Evolutionary conservation across 2,888 invertebrate genomes (phyloP).

Genomic region (Metopia argyrocephala): DNA sequence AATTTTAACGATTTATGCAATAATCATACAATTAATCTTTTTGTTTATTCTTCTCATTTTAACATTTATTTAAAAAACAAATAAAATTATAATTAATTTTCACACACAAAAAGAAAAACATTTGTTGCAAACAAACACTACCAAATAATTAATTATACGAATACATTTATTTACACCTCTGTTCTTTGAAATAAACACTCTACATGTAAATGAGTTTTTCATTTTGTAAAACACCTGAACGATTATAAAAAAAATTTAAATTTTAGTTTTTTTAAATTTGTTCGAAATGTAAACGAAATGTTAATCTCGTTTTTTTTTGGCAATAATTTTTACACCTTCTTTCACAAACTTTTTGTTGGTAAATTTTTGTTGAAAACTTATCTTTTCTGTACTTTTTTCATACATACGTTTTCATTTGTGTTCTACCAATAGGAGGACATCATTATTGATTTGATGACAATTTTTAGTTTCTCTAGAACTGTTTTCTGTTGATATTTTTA

Average conservation of each 20-base stretch:
- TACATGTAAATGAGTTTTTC: too few species aligned
- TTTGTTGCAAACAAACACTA: neutral
- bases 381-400: neutral
- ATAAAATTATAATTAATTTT: neutral
- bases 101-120: neutral
- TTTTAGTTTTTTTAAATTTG: too few species aligned
- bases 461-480: neutral
- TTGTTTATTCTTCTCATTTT: slow-evolving; percentile 42
- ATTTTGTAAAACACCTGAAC: neutral
- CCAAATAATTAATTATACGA: neutral
- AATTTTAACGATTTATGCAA: neutral
- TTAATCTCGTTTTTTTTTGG: neutral
- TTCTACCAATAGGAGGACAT: too few species aligned
- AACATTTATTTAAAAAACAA: slow-evolving; percentile 13
- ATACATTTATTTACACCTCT: neutral
- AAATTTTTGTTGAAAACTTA: neutral
- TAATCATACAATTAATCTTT: slow-evolving; percentile 22
- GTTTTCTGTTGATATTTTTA: too few species aligned
- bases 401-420: neutral
- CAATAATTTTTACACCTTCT: neutral
- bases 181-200: neutral
- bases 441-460: too few species aligned
- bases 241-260: neutral
- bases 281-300: too few species aligned
- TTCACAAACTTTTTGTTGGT: neutral